These are phyloP conservation scores for Geotrupes spiniger DNA, from an alignment of 2,888 invertebrate genomes.

Conservation along the genomic window DNA sequence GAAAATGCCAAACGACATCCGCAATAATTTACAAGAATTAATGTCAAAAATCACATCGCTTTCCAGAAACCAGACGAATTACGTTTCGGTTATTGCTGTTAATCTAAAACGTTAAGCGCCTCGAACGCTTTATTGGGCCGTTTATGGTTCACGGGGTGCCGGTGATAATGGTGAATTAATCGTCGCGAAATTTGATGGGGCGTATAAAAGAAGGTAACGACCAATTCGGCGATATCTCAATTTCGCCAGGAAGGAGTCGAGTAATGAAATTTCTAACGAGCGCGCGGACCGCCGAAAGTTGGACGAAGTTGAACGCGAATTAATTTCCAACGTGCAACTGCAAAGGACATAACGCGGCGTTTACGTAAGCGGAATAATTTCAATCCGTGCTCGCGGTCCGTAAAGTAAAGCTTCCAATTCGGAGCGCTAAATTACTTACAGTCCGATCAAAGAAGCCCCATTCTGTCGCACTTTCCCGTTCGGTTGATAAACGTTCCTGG, in stretches of 20 bases:
- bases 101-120: no score
- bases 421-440: slow-evolving; percentile 39
- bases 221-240: neutral
- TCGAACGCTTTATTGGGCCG: no score
- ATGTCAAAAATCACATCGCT: no score
- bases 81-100: no score
- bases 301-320: slow-evolving; percentile 26
- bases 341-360: slow-evolving; percentile 36
- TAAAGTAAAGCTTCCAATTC: slow-evolving; percentile 37
- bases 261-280: slow-evolving; percentile 1
- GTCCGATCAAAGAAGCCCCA: slow-evolving; percentile 38
- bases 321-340: slow-evolving; percentile 35
- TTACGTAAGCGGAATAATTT: slow-evolving; percentile 42
- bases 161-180: no score
- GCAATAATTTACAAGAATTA: no score
- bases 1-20: no score
- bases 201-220: neutral
- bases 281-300: neutral
- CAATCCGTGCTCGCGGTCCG: slow-evolving; percentile 40
- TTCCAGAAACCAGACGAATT: no score
- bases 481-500: slow-evolving; percentile 31
- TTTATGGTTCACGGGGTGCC: no score
- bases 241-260: neutral
- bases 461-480: slow-evolving; percentile 32
- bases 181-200: no score